A percentile compares a stretch with the other conserved stretches of the same genome.
Conservation (phyloP, 2,888 invertebrate species). For the Rotaria macrura region DNA sequence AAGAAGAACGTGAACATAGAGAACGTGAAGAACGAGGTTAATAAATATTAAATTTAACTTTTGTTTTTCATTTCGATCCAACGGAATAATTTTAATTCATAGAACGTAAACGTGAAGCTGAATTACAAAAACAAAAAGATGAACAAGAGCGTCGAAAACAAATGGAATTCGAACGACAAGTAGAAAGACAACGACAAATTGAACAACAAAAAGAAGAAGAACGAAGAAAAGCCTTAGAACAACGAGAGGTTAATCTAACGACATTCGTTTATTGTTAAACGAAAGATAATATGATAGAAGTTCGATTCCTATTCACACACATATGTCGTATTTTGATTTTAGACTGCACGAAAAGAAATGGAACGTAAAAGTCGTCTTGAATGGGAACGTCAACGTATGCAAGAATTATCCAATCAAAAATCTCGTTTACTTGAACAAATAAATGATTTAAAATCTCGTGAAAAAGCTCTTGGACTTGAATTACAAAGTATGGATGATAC, state of each 20-base stretch:
- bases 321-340: too few species aligned
- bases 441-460: constrained; percentile 26
- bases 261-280: too few species aligned
- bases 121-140: constrained; percentile 56
- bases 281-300: too few species aligned
- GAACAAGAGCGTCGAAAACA: constrained; percentile 82
- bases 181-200: constrained; percentile 54
- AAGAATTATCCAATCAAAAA: constrained; percentile 29
- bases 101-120: constrained; percentile 38
- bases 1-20: constrained; percentile 80
- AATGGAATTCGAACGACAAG: constrained; percentile 71
- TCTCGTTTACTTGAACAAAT: constrained; percentile 29
- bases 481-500: constrained; percentile 23
- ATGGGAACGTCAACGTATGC: constrained; percentile 31
- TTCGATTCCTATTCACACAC: too few species aligned
- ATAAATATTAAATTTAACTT: too few species aligned
- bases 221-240: constrained; percentile 66
- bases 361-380: constrained; percentile 28
- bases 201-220: constrained; percentile 60
- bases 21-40: constrained; percentile 76
- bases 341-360: constrained; percentile 28
- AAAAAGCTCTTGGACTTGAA: constrained; percentile 30
- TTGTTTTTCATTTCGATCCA: not conserved
- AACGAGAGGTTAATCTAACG: constrained; percentile 51
- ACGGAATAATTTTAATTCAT: too few species aligned